Percentiles rank a stretch among this genome's conserved stretches.
Evolutionary conservation across 1,140 invertebrate genomes (phyloP).

Genomic region (Rhyacophila brunnea): DNA sequence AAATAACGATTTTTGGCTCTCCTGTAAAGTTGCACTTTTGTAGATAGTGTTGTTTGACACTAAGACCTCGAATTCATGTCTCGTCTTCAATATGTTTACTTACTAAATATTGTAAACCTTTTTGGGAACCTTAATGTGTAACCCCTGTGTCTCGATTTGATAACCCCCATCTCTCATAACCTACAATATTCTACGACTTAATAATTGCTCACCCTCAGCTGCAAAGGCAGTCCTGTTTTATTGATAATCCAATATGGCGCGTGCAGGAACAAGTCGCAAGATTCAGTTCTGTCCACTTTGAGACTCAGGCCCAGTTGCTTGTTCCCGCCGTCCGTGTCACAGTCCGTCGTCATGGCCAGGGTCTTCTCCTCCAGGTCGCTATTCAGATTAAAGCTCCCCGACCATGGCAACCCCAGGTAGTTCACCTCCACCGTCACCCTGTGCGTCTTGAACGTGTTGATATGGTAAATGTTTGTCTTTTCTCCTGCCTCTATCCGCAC

Average conservation of each 20-base stretch:
- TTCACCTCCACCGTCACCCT: conserved; percentile 64
- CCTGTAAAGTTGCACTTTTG: no score
- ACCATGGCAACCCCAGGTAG: conserved; percentile 71
- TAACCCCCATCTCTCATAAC: no score
- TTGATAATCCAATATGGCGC: conserved; percentile 91
- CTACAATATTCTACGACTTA: no score
- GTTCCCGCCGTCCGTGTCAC: conserved; percentile 63
- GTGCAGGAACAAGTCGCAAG: conserved; percentile 69
- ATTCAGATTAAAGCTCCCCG: conserved; percentile 65
- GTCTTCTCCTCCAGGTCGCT: conserved; percentile 67
- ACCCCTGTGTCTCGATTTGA: no score
- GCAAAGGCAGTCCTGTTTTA: conserved; percentile 77
- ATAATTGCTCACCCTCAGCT: conserved; percentile 68
- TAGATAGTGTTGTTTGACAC: no score
- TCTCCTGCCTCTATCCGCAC: conserved; percentile 71
- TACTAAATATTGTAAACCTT: no score
- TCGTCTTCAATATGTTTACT: no score
- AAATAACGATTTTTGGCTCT: no score
- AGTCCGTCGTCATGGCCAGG: conserved; percentile 63
- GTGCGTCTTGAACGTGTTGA: conserved; percentile 60
- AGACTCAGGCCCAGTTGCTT: conserved; percentile 68
- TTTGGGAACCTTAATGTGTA: no score
- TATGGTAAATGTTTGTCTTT: conserved; percentile 64
- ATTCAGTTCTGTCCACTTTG: conserved; percentile 60
- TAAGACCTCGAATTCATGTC: no score